These are phyloP conservation scores for Eublepharis macularius DNA, from an alignment of 2,113 vertebrate species.

Conservation along the genomic window DNA sequence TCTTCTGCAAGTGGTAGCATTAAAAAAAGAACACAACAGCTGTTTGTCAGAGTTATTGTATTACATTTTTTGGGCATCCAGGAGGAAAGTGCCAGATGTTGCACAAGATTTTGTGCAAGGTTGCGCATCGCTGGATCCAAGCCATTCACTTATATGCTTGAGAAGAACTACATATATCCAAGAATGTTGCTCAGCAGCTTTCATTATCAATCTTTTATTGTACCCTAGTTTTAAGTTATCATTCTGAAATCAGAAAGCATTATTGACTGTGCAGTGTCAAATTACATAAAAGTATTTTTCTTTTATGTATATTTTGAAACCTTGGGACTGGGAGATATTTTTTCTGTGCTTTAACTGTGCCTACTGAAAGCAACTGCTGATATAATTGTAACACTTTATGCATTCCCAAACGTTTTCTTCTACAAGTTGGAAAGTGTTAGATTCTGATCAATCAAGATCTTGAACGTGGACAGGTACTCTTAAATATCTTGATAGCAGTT, in stretches of 20 bases:
- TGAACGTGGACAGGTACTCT: neutral
- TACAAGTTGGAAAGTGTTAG: neutral
- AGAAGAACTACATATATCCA: neutral
- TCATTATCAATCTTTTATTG: neutral
- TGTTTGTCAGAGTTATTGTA: no score
- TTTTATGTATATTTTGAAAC: neutral
- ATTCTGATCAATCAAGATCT: neutral
- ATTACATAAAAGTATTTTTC: neutral
- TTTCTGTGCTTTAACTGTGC: neutral
- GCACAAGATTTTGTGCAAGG: no score
- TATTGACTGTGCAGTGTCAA: neutral
- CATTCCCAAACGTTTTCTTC: rapidly evolving
- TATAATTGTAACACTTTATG: rapidly evolving
- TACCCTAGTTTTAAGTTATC: neutral
- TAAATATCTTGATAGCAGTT: neutral
- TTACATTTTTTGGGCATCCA: no score
- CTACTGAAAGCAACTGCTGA: neutral
- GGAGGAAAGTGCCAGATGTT: no score
- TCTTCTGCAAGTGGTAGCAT: no score
- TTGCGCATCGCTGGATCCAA: no score
- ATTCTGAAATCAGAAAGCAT: neutral
- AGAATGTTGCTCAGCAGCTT: neutral
- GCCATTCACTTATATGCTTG: neutral
- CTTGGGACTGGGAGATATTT: neutral
- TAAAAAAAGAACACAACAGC: no score